Evolutionary conservation across 2,113 vertebrate species (phyloP).

Genomic region (Menidia beryllina): DNA sequence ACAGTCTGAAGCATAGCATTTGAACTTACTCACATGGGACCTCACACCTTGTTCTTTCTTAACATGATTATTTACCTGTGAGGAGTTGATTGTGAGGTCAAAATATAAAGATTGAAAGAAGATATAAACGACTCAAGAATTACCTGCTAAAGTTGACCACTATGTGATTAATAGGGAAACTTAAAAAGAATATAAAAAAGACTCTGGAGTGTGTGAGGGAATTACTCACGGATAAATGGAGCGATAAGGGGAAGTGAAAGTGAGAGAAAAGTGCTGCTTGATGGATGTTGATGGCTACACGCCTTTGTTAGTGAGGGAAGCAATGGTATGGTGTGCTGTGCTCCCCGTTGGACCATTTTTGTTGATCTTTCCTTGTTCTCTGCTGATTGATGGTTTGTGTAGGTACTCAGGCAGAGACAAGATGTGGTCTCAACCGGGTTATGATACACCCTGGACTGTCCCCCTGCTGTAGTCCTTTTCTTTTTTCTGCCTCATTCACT

Average conservation of each 20-base stretch:
- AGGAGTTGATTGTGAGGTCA: constrained; percentile 59
- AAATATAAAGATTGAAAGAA: constrained; percentile 62
- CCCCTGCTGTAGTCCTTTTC: constrained; percentile 39
- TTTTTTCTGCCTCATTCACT: constrained; percentile 66
- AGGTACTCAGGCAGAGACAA: constrained; percentile 68
- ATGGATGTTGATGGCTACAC: constrained; percentile 59
- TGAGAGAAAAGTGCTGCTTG: constrained; percentile 60
- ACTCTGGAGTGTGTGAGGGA: constrained; percentile 36
- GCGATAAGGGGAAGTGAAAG: constrained; percentile 59
- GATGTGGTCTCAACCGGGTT: constrained; percentile 66
- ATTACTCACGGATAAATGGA: constrained; percentile 39
- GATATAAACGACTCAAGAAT: constrained; percentile 59
- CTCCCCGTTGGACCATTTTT: constrained; percentile 65
- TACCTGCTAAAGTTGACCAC: constrained; percentile 42
- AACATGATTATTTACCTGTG: constrained; percentile 55
- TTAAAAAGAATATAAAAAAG: constrained; percentile 27
- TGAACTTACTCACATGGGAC: constrained; percentile 35
- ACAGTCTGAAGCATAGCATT: constrained; percentile 27
- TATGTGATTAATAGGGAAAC: constrained; percentile 50
- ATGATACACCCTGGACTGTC: constrained; percentile 40
- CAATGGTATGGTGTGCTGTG: constrained; percentile 38
- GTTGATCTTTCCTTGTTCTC: constrained; percentile 74
- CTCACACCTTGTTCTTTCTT: constrained; percentile 48
- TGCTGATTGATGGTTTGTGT: constrained; percentile 68
- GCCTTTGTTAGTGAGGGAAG: constrained; percentile 67